A percentile compares a stretch with the other conserved stretches of the same genome.
phyloP scores from a whole-genome alignment of 1,140 invertebrate genomes.

The Caligus rogercresseyi region DNA sequence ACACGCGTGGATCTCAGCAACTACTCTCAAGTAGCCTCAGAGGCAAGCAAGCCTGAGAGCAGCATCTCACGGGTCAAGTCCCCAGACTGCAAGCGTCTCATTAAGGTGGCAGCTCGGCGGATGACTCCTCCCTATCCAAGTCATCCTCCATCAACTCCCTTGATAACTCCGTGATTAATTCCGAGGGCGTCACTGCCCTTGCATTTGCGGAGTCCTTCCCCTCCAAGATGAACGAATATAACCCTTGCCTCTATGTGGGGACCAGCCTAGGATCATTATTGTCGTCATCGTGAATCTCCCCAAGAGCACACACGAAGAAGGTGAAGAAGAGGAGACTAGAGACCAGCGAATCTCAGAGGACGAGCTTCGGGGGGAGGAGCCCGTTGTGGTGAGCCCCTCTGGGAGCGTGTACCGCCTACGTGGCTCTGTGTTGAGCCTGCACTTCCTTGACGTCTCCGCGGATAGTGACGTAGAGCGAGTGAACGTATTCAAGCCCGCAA shows the following conservation, averaged over 20 bases:
- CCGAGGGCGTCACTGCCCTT: slow-evolving; percentile 82
- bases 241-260: slow-evolving; percentile 17
- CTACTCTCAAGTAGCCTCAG: slow-evolving; percentile 4
- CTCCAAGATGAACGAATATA: slow-evolving; percentile 46
- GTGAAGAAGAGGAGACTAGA: background rate
- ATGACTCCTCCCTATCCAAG: slow-evolving; percentile 6
- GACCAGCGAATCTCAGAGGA: no score
- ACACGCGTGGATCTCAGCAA: slow-evolving; percentile 12
- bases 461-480: slow-evolving; percentile 54
- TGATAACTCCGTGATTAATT: slow-evolving; percentile 2
- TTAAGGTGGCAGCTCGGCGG: slow-evolving; percentile 10
- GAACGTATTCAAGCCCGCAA: slow-evolving; percentile 9
- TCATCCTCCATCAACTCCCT: slow-evolving; percentile 12
- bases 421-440: slow-evolving; percentile 77
- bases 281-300: slow-evolving; percentile 17
- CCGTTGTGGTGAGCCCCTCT: slow-evolving; percentile 18
- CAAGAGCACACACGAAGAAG: background rate
- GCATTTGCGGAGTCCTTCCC: slow-evolving; percentile 88
- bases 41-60: background rate
- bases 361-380: background rate
- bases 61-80: slow-evolving; percentile 1
- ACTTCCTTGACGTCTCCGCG: slow-evolving; percentile 80
- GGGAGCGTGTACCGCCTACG: slow-evolving; percentile 87
- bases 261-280: slow-evolving; percentile 19
- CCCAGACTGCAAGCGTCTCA: slow-evolving; percentile 1